These are phyloP conservation scores for Hydrolagus affinis DNA, from an alignment of 2,113 vertebrate genomes.

Conservation along the genomic window DNA sequence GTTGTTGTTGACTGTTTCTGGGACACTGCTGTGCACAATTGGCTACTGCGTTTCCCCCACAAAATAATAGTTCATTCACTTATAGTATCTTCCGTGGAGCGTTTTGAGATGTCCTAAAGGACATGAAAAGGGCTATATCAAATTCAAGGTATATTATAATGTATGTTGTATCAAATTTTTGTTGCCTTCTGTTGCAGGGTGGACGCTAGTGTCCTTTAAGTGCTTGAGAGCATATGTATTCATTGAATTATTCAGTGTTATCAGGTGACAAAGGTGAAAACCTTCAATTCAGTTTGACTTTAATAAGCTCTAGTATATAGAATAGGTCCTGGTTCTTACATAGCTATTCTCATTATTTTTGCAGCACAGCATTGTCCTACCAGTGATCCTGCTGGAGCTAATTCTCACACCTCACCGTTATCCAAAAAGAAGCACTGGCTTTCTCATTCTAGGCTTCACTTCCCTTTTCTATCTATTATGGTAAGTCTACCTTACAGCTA, in stretches of 20 bases:
- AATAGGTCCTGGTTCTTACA: background rate
- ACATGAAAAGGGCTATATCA: too few relatives aligned
- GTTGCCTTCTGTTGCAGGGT: background rate
- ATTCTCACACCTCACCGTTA: conserved; percentile 47
- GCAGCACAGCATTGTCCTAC: conserved; percentile 54
- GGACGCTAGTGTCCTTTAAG: background rate
- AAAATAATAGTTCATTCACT: too few relatives aligned
- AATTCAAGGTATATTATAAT: too few relatives aligned
- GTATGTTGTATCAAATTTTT: too few relatives aligned
- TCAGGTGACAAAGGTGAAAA: too few relatives aligned
- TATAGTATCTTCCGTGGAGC: too few relatives aligned
- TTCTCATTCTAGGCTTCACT: conserved; percentile 39
- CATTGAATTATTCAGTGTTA: background rate
- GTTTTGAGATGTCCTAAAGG: too few relatives aligned
- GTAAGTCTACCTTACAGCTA: conserved; percentile 45
- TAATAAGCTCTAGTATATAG: background rate
- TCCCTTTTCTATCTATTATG: conserved; percentile 47
- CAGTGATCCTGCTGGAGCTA: conserved; percentile 48
- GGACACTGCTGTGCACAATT: too few relatives aligned
- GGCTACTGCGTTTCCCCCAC: too few relatives aligned
- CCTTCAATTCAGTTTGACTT: too few relatives aligned
- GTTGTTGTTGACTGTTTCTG: too few relatives aligned
- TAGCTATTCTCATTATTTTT: conserved; percentile 34
- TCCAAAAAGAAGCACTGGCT: conserved; percentile 50
- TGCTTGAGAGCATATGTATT: background rate